These are phyloP conservation scores for Capromys pilorides DNA, from an alignment of 2,797 vertebrate species.

Conservation along the genomic window DNA sequence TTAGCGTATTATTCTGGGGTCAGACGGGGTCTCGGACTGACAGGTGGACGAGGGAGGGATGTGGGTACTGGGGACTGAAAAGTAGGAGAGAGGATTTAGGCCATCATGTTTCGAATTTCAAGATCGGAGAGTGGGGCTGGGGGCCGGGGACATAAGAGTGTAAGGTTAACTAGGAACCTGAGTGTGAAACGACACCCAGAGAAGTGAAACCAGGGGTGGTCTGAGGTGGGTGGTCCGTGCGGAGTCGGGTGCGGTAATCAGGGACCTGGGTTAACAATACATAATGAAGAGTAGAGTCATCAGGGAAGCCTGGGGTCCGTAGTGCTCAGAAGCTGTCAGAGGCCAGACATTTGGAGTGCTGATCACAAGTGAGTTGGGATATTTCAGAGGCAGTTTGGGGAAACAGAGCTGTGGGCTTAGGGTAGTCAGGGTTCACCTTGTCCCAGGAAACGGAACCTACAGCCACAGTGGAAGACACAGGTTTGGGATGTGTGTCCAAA, in stretches of 20 bases:
- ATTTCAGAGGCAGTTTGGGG: not conserved
- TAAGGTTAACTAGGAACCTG: not conserved
- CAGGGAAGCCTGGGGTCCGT: not conserved
- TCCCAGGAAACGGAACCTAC: not conserved
- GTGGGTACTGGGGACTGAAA: not conserved
- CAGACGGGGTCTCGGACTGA: not conserved
- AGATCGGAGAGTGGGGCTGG: not conserved
- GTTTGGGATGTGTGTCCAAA: not conserved
- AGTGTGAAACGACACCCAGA: slow-evolving; percentile 9
- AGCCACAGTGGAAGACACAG: not conserved
- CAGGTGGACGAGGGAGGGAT: not conserved
- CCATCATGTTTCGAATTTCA: not conserved
- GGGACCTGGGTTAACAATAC: not conserved
- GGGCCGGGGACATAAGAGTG: not conserved
- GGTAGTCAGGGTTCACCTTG: not conserved
- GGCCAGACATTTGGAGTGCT: not conserved
- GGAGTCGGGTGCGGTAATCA: not conserved
- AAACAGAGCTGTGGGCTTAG: not conserved
- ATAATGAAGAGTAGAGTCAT: not conserved
- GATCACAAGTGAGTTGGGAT: not conserved
- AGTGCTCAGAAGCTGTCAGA: not conserved
- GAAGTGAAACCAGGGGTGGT: not conserved
- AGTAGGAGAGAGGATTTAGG: not conserved
- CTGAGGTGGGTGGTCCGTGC: not conserved
- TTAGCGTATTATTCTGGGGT: not conserved